Conservation (phyloP, 2,797 vertebrate species). For the Stomatorhinus walkeri region DNA sequence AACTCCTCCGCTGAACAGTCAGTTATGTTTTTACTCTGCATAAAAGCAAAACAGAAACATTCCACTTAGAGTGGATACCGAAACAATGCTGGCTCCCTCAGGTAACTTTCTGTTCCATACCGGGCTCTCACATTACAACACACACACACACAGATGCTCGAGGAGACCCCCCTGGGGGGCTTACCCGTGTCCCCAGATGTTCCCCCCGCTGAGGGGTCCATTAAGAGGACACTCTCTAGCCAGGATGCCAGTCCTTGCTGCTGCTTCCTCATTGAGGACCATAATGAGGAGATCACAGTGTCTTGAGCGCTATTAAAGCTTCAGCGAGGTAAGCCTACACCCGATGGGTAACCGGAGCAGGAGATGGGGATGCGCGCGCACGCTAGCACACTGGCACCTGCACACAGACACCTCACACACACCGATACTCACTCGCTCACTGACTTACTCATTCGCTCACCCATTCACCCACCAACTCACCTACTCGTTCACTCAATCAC, state of each 20-base stretch:
- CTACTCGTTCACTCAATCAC: background rate
- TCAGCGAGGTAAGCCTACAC: slow-evolving; percentile 65
- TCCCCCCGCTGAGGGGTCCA: slow-evolving; percentile 42
- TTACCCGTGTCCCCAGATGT: slow-evolving; percentile 44
- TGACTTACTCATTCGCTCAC: background rate
- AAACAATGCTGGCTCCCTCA: background rate
- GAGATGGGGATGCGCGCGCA: slow-evolving; percentile 33
- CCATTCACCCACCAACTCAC: background rate
- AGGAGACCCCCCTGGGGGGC: slow-evolving; percentile 30
- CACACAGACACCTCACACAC: slow-evolving; percentile 22
- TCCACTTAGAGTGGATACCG: background rate
- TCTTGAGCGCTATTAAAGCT: slow-evolving; percentile 63
- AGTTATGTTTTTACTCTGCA: background rate
- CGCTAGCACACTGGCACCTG: slow-evolving; percentile 18
- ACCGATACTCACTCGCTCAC: slow-evolving; percentile 13
- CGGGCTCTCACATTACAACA: background rate
- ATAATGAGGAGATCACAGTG: slow-evolving; percentile 60
- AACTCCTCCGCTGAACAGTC: background rate
- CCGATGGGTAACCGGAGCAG: slow-evolving; percentile 60
- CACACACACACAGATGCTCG: slow-evolving; percentile 10
- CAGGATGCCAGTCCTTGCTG: slow-evolving; percentile 37
- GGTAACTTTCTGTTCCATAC: background rate
- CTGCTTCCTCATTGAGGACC: slow-evolving; percentile 51
- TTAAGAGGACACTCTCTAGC: slow-evolving; percentile 31
- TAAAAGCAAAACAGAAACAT: background rate